These are phyloP conservation scores for Muraenolepis orangiensis DNA, from an alignment of 2,797 vertebrate species.

Conservation along the genomic window DNA sequence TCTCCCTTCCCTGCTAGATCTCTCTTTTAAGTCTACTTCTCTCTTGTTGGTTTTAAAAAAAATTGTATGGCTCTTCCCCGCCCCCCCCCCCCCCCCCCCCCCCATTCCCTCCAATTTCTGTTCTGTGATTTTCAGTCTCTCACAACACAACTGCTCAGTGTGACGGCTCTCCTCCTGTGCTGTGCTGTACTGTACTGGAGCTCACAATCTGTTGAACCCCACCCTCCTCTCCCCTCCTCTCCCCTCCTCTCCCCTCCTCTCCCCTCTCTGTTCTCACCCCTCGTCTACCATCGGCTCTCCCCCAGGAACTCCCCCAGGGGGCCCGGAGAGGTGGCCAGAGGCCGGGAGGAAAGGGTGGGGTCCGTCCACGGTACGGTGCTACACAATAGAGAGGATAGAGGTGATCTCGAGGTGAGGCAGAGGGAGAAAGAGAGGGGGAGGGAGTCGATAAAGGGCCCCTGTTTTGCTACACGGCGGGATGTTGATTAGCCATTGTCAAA, in stretches of 20 bases:
- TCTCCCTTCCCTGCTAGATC: slow-evolving; percentile 23
- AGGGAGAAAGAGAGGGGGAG: no score
- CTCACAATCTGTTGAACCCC: slow-evolving; percentile 32
- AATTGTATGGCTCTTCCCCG: no score
- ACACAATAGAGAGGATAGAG: no score
- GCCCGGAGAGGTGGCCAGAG: slow-evolving; percentile 34
- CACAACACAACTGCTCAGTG: not conserved
- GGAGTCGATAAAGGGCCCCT: no score
- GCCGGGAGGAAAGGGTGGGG: slow-evolving; percentile 66
- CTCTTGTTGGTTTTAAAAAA: slow-evolving; percentile 34
- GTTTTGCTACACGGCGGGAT: no score
- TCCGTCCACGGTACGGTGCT: slow-evolving; percentile 54
- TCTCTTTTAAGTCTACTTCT: slow-evolving; percentile 31
- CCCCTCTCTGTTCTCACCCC: slow-evolving; percentile 12
- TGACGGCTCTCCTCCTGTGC: not conserved
- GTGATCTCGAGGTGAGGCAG: no score
- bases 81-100: slow-evolving; percentile 20
- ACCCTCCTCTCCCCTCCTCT: slow-evolving; percentile 15
- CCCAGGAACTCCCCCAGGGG: slow-evolving; percentile 15
- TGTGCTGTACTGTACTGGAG: not conserved
- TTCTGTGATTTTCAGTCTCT: no score
- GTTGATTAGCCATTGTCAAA: no score
- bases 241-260: slow-evolving; percentile 3
- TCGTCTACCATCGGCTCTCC: slow-evolving; percentile 5
- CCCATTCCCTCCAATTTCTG: not conserved